phyloP scores from a whole-genome alignment of 2,888 invertebrate species.

The Chrysodeixis includens region DNA sequence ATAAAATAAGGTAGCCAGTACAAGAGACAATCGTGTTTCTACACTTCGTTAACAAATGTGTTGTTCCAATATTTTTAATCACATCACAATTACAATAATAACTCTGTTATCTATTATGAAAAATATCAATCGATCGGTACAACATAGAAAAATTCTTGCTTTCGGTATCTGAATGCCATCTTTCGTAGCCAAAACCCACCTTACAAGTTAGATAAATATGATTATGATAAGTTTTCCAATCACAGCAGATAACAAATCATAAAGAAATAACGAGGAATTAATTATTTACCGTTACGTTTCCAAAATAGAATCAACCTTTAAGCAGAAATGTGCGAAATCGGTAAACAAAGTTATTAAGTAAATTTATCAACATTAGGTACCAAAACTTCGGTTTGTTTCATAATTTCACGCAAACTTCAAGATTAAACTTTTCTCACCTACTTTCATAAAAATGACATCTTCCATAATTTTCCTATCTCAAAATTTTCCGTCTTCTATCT shows the following conservation, averaged over 20 bases:
- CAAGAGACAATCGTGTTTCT: slow-evolving; percentile 1
- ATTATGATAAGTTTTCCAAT: slow-evolving; percentile 65
- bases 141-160: not conserved
- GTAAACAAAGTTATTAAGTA: not conserved
- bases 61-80: not conserved
- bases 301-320: slow-evolving; percentile 2
- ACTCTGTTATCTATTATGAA: not conserved
- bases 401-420: no score
- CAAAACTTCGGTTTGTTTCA: no score
- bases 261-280: slow-evolving; percentile 43
- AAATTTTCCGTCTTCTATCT: no score
- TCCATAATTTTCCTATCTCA: no score
- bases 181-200: slow-evolving; percentile 28
- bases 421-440: no score
- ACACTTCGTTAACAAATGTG: not conserved
- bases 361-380: no score
- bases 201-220: slow-evolving; percentile 52
- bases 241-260: slow-evolving; percentile 56
- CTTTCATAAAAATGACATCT: no score
- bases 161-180: slow-evolving; percentile 48
- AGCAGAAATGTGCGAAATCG: not conserved
- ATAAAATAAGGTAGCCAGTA: not conserved
- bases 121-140: not conserved
- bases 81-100: not conserved
- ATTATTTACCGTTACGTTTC: slow-evolving; percentile 15